These are phyloP conservation scores for Acanthaster planci DNA, from an alignment of 35 echinoderm and acorn worm species.

Conservation along the genomic window DNA sequence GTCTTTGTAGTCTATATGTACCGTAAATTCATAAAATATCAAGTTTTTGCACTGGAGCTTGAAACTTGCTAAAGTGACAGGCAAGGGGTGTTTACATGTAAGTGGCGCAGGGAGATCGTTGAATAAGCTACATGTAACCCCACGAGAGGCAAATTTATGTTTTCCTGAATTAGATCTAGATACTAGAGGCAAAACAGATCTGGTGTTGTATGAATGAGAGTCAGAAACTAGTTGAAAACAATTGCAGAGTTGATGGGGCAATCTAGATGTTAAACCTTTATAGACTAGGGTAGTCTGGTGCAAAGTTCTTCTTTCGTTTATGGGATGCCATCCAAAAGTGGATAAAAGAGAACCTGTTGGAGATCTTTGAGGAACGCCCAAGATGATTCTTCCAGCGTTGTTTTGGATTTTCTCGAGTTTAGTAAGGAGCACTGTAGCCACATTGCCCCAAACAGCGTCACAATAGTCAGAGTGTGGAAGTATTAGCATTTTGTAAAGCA, in stretches of 20 bases:
- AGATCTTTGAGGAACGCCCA: slow-evolving; percentile 8
- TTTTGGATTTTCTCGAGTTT: slow-evolving; percentile 23
- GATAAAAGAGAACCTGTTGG: neutral
- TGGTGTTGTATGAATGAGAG: no score
- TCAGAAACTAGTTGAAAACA: no score
- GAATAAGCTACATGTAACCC: neutral
- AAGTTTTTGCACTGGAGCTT: neutral
- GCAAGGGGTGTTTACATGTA: no score
- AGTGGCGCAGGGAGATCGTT: no score
- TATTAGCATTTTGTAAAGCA: slow-evolving; percentile 14
- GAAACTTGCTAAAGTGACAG: neutral
- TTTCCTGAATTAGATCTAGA: neutral
- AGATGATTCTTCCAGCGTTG: slow-evolving; percentile 21
- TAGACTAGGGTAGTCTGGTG: neutral
- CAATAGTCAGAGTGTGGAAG: slow-evolving; percentile 19
- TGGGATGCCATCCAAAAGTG: slow-evolving; percentile 3
- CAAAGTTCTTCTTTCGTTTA: neutral
- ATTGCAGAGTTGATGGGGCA: no score
- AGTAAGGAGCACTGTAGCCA: neutral
- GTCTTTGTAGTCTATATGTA: no score
- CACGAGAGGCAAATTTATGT: neutral
- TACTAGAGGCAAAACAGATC: neutral
- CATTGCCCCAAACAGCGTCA: slow-evolving; percentile 26
- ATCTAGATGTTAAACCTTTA: neutral
- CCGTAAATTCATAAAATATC: neutral